Evolutionary conservation across 2,113 vertebrate genomes (phyloP), one percentile per base, ranked within the genome.

Genomic region (Fulica atra): DNA sequence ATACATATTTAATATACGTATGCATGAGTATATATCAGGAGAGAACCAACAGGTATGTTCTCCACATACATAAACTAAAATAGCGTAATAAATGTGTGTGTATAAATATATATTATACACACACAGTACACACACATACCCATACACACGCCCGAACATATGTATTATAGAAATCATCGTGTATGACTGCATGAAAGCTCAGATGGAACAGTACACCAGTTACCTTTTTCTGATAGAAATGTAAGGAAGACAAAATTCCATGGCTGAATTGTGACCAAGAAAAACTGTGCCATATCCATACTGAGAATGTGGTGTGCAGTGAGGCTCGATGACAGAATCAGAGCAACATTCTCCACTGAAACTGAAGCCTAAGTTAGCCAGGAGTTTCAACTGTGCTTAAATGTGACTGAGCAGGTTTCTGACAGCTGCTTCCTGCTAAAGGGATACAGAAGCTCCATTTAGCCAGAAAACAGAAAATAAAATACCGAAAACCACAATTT

Each of bases 1-100:
- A 97, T 98, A 98, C 97, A 98, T 97, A 97, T 95, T 96, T 95
- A 93, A 97, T 95, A 93, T 92, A 96, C 18, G 92, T 94, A 97
- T 96, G 96, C 87, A 93, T 97, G 96, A 97, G 96, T 94, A 96
- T 96, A 97, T 96, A 97, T 91, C 94, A 96, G 95, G 94, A 97
- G 92, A 95, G 96, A 96, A 96, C 97, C 89, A 87, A 77, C 70
- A 65, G 92, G 96, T 97, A 89, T 46, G n/a, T 92, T 95, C 95
- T 97, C 96, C 95, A 95, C 86, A 46, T 88, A 88, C 93, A 91
- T 93, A 65, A 97, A 96, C 95, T 64, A 93, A 97, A 97, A 97
- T 83, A 97, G 97, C 56, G 10, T 76, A 96, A 93, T 25, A 94
- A 72, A 83, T 10, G 64, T 95, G 96, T 95, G 98, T 29, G 23